phyloP scores from a whole-genome alignment of 2,888 invertebrate species.

The Plebejus melissa region DNA sequence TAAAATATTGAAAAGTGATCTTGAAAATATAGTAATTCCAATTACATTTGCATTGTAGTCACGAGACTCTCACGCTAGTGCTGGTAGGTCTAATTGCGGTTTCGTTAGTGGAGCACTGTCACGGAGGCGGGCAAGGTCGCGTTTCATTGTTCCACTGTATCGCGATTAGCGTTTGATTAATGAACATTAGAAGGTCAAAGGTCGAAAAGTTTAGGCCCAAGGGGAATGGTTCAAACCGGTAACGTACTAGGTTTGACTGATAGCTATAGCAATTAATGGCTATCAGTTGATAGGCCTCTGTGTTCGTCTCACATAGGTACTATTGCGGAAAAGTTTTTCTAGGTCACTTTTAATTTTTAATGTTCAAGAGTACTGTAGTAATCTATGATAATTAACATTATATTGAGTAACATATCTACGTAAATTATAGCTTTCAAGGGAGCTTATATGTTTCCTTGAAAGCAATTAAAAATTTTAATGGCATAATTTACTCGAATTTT shows the following conservation, averaged over 20 bases:
- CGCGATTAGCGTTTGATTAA: constrained; percentile 7
- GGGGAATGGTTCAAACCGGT: background rate
- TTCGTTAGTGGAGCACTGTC: constrained; percentile 26
- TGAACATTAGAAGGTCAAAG: background rate
- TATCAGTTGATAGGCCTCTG: too few relatives aligned
- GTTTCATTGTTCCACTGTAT: constrained; percentile 1
- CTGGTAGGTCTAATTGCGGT: constrained; percentile 5
- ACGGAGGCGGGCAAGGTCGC: constrained; percentile 15
- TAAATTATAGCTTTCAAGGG: too few relatives aligned
- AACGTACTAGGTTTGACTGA: background rate
- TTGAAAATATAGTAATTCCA: background rate
- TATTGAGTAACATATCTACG: too few relatives aligned
- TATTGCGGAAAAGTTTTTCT: too few relatives aligned
- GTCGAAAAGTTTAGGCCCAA: background rate
- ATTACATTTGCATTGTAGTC: constrained; percentile 7
- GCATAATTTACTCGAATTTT: background rate
- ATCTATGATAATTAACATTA: too few relatives aligned
- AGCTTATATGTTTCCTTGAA: background rate
- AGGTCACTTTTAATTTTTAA: too few relatives aligned
- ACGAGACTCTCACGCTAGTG: constrained; percentile 17
- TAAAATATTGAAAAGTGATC: background rate
- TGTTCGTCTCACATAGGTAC: too few relatives aligned
- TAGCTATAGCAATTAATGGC: too few relatives aligned
- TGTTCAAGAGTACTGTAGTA: too few relatives aligned
- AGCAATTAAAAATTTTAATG: background rate